A percentile compares a stretch with the other conserved stretches of the same genome.
Evolutionary conservation across 2,113 vertebrate genomes (phyloP).

Genomic region (Hystrix cristata): DNA sequence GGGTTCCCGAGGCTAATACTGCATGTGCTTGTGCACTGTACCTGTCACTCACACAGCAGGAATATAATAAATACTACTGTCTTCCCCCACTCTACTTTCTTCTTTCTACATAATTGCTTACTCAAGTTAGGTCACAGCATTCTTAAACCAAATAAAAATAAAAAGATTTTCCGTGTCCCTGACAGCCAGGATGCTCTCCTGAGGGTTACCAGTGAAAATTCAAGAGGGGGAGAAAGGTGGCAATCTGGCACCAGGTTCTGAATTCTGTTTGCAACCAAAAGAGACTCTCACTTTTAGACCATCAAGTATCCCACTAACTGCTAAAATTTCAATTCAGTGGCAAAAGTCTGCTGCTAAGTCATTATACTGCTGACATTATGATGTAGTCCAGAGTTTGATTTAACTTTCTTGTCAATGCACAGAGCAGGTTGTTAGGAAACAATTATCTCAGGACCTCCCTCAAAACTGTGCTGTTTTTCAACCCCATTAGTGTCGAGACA

Average conservation of each 20-base stretch:
- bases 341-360: background rate
- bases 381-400: conserved; percentile 50
- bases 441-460: conserved; percentile 77
- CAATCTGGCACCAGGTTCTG: background rate
- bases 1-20: background rate
- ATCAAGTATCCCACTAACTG: background rate
- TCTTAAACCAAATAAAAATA: background rate
- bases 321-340: background rate
- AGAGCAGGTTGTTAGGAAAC: conserved; percentile 69
- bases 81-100: background rate
- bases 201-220: conserved; percentile 14
- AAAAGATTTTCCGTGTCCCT: background rate
- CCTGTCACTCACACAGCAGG: background rate
- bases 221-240: background rate
- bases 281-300: background rate
- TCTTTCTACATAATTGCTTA: background rate
- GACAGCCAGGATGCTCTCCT: background rate
- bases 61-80: background rate
- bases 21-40: background rate
- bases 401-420: conserved; percentile 66
- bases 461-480: conserved; percentile 72
- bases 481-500: conserved; percentile 76
- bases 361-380: background rate
- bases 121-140: background rate
- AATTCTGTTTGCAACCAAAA: conserved; percentile 21